These are phyloP conservation scores for Pollenia labialis DNA, from an alignment of 2,888 invertebrate genomes.

Conservation along the genomic window DNA sequence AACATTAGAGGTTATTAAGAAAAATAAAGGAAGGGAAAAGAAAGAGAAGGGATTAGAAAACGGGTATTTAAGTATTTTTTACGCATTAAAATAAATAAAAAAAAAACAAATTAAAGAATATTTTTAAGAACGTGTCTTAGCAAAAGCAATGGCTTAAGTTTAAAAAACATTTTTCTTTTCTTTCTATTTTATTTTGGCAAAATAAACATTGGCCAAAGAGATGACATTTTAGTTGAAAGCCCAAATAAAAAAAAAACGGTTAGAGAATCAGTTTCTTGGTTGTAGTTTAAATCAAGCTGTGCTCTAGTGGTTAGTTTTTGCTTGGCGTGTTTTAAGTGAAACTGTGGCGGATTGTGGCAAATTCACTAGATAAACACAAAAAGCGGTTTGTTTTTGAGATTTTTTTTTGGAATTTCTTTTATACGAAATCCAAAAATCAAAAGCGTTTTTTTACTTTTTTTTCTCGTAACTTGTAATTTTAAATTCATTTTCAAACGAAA, in stretches of 20 bases:
- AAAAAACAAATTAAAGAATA: slow-evolving; percentile 31
- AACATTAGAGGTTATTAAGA: not conserved
- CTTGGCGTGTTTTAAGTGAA: slow-evolving; percentile 55
- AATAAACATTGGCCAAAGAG: slow-evolving; percentile 17
- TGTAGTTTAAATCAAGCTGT: slow-evolving; percentile 29
- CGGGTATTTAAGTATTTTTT: not conserved
- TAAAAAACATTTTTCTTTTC: slow-evolving; percentile 36
- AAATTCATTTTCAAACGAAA: slow-evolving; percentile 42
- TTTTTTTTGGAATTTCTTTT: slow-evolving; percentile 22
- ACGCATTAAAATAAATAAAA: slow-evolving; percentile 8
- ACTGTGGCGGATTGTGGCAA: slow-evolving; percentile 42
- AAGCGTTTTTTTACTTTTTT: slow-evolving; percentile 19
- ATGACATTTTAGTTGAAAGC: not conserved
- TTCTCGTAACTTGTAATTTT: slow-evolving; percentile 25
- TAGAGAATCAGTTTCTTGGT: not conserved
- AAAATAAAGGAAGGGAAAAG: not conserved
- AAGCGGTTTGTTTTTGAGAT: slow-evolving; percentile 1
- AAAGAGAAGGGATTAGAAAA: not conserved
- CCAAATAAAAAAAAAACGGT: not conserved
- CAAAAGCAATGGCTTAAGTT: slow-evolving; percentile 29
- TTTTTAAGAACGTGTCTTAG: slow-evolving; percentile 2
- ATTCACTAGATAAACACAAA: slow-evolving; percentile 51
- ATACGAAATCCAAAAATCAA: slow-evolving; percentile 48
- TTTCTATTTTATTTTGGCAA: slow-evolving; percentile 17
- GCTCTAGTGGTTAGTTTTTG: slow-evolving; percentile 2